Base-by-base conservation (phyloP, 2,113 vertebrate species). In the Coptodon bakossiorum region DNA sequence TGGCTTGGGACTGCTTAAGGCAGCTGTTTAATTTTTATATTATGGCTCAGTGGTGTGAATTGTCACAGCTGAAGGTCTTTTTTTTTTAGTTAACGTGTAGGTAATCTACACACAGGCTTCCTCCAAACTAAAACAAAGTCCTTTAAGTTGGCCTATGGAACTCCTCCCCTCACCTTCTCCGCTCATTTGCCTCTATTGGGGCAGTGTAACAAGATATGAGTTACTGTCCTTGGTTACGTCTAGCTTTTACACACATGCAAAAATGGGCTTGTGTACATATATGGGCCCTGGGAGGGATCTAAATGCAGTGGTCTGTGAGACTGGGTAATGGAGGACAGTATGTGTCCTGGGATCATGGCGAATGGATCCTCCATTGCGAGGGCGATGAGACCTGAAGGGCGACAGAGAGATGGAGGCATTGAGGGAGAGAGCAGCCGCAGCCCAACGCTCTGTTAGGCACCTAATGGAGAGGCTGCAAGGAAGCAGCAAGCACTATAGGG, bases 1-100 rank as follows among this genome's bases (percentile, higher is more conserved):
- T 96, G 95, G 91, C 96, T 96, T 92, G 96, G 93, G 95, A 97
- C 94, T 96, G 97, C 97, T 97, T 96, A 96, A 79, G 73, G 96
- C 93, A 96, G 92, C 96, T 95, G 96, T 96, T 97, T 95, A 96
- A 93, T 93, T 96, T 96, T 96, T 88, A 97, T 94, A 95, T 93
- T 96, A 96, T 96, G 93, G 90, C 93, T 95, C 93, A 91, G 92
- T 95, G 95, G 96, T 95, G 93, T 95, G 92, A 95, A 88, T 95
- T 97, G 94, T 96, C 95, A 93, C 92, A 94, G 90, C 66, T 95
- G 96, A 93, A 93, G 93, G 96, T 93, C 96, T 97, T 94, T 96
- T 94, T 94, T 94, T 94, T 94, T 93, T 94, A 91, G 94, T 97
- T 97, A 97, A 97, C 97, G 96, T 97, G 92, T 93, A 94, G 90